These are phyloP conservation scores for Lepus europaeus DNA, from an alignment of 2,113 vertebrate species.

Conservation along the genomic window DNA sequence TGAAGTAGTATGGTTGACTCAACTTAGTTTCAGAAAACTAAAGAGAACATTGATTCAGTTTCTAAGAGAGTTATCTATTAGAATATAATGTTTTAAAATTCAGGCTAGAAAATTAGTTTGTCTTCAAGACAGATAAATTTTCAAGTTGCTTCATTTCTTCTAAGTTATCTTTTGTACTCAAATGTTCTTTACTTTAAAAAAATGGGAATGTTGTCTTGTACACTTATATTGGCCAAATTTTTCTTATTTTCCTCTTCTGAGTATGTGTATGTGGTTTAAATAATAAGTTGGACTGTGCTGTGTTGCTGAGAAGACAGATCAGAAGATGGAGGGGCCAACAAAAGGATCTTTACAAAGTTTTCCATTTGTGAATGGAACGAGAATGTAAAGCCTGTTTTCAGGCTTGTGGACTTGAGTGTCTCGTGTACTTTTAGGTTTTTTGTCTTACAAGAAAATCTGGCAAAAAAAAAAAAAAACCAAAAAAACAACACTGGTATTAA, in stretches of 20 bases:
- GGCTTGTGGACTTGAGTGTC: not conserved
- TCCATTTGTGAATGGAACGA: not conserved
- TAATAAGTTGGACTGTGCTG: not conserved
- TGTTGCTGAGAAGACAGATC: conserved; percentile 15
- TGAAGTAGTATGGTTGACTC: not conserved
- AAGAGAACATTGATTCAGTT: conserved; percentile 23
- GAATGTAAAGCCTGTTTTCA: not conserved
- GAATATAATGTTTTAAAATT: not conserved
- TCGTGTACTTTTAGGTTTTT: not conserved
- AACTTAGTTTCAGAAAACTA: not conserved
- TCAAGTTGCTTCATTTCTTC: conserved; percentile 40
- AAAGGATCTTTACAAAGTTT: not conserved
- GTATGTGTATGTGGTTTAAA: not conserved
- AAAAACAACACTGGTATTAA: not conserved
- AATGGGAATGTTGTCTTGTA: not conserved
- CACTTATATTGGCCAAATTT: conserved; percentile 17
- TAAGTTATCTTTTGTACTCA: conserved; percentile 35
- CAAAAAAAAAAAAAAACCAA: not conserved
- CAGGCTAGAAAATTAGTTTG: conserved; percentile 17
- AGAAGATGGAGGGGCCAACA: not conserved
- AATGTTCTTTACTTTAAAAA: conserved; percentile 49
- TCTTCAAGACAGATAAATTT: conserved; percentile 50
- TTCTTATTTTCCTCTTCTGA: not conserved
- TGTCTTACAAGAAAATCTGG: conserved; percentile 10
- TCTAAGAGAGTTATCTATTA: not conserved